Percentiles rank a stretch among this genome's conserved stretches.
Evolutionary conservation across 2,113 vertebrate genomes (phyloP).

Genomic region (Gavia stellata): DNA sequence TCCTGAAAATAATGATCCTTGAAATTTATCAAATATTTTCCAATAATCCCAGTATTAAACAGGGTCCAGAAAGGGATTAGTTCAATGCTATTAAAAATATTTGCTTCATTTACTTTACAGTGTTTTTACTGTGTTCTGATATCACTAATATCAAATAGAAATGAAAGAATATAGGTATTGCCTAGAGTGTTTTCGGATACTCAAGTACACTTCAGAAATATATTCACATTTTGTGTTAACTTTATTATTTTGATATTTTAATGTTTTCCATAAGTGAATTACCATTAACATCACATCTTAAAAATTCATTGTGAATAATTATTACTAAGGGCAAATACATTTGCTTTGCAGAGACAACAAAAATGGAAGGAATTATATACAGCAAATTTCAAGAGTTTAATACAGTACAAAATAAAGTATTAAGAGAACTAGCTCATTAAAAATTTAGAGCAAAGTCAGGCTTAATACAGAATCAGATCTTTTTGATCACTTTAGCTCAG

Average conservation of each 20-base stretch:
- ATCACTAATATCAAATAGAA: neutral
- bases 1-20: neutral
- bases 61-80: neutral
- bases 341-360: neutral
- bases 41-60: neutral
- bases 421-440: neutral
- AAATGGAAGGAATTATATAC: neutral
- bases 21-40: neutral
- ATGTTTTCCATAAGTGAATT: neutral
- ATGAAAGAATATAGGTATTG: neutral
- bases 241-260: neutral
- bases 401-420: neutral
- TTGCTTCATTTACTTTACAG: neutral
- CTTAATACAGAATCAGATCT: neutral
- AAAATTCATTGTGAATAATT: neutral
- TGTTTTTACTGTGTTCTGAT: neutral
- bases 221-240: neutral
- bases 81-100: neutral
- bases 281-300: neutral
- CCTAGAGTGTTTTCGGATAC: neutral
- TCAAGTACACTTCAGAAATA: neutral
- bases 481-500: neutral
- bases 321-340: neutral
- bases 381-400: neutral
- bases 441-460: neutral